These are phyloP conservation scores for Lycia hirtaria DNA, from an alignment of 2,888 invertebrate species.

Conservation along the genomic window DNA sequence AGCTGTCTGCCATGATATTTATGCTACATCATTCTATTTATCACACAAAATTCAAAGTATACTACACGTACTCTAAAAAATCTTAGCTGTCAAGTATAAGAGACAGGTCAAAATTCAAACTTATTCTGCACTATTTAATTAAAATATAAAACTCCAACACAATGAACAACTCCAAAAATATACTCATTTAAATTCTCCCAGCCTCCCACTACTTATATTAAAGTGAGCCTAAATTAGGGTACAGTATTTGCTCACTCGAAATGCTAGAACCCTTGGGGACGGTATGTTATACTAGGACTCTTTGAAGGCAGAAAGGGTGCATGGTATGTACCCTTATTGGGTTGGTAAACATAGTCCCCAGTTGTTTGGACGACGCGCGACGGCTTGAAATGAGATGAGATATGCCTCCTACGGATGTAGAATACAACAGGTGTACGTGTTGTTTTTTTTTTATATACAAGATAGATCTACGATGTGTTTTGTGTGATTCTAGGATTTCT, in stretches of 20 bases:
- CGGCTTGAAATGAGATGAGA: conserved; percentile 10
- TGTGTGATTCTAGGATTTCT: too few species aligned
- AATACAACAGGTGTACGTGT: conserved; percentile 3
- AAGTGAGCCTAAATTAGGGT: conserved; percentile 16
- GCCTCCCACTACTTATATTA: conserved; percentile 4
- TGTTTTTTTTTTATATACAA: too few species aligned
- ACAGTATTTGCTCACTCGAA: conserved; percentile 13
- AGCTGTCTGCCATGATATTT: too few species aligned
- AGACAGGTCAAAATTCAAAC: too few species aligned
- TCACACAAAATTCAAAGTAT: too few species aligned
- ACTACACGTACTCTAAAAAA: too few species aligned
- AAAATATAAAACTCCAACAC: too few species aligned
- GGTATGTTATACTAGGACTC: conserved; percentile 7
- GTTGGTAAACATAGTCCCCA: conserved; percentile 1
- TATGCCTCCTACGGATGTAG: not conserved
- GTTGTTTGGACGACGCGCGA: not conserved
- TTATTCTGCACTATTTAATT: too few species aligned
- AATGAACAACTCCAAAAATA: not conserved
- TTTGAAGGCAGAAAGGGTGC: conserved; percentile 5
- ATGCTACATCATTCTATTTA: too few species aligned
- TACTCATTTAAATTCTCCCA: not conserved
- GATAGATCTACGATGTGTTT: too few species aligned
- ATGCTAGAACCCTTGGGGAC: conserved; percentile 8
- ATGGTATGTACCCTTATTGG: conserved; percentile 12
- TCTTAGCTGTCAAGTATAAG: too few species aligned